Evolutionary conservation across 2,888 invertebrate genomes (phyloP).

Genomic region (Tetramorium bicarinatum): DNA sequence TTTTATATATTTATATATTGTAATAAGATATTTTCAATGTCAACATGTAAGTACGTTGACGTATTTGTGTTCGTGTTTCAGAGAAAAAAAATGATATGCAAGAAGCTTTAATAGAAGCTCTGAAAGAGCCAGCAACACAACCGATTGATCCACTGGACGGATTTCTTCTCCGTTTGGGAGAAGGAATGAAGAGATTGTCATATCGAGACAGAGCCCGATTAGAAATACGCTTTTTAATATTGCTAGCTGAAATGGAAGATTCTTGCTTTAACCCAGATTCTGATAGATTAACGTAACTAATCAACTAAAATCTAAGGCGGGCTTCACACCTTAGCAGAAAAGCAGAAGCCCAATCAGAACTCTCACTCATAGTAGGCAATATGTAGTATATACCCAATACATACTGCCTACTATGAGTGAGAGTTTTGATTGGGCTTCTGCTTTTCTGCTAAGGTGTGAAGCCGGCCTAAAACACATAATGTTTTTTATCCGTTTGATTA

Average conservation of each 20-base stretch:
- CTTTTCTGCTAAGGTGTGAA: too few species aligned
- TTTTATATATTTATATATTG: neutral
- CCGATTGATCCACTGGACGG: conserved; percentile 3
- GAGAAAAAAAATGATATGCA: conserved; percentile 21
- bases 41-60: neutral
- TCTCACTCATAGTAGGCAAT: too few species aligned
- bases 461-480: too few species aligned
- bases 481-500: too few species aligned
- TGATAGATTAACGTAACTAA: too few species aligned
- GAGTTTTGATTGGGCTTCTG: too few species aligned
- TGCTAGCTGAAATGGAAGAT: conserved; percentile 9
- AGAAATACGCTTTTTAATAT: conserved; percentile 9
- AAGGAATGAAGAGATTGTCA: conserved; percentile 12
- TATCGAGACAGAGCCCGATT: conserved; percentile 1
- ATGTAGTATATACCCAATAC: too few species aligned
- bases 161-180: conserved; percentile 15
- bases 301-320: too few species aligned
- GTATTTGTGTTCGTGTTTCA: conserved; percentile 11
- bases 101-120: conserved; percentile 1
- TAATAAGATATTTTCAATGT: neutral
- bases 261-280: neutral
- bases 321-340: too few species aligned
- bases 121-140: conserved; percentile 13
- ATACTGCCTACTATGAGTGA: too few species aligned
- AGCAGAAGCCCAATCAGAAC: too few species aligned